phyloP scores from a whole-genome alignment of 2,797 vertebrate species.

The Coluber constrictor region DNA sequence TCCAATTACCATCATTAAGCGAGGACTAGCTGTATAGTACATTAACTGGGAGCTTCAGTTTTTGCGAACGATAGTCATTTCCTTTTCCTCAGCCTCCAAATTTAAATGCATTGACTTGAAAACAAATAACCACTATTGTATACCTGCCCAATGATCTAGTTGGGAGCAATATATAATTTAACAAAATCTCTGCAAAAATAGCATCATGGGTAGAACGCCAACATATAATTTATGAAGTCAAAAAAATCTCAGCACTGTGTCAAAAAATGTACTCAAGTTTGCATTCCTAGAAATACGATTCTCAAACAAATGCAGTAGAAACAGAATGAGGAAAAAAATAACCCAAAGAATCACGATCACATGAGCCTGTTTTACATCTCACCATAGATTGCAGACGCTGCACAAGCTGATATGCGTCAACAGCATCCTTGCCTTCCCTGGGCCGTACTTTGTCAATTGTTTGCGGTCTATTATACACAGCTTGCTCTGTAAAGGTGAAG shows the following conservation, averaged over 20 bases:
- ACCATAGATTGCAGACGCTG: slow-evolving; percentile 95
- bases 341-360: accelerated
- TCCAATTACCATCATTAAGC: neutral
- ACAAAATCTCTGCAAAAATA: neutral
- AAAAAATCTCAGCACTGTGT: neutral
- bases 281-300: neutral
- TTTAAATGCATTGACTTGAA: neutral
- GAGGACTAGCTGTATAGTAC: neutral
- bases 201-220: neutral
- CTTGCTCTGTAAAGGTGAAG: slow-evolving; percentile 80
- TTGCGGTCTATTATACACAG: slow-evolving; percentile 88
- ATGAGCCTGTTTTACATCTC: neutral
- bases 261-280: neutral
- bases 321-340: neutral
- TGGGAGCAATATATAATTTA: neutral
- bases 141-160: slow-evolving; percentile 5
- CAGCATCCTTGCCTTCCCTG: slow-evolving; percentile 82
- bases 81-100: slow-evolving; percentile 5
- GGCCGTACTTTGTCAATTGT: slow-evolving; percentile 81
- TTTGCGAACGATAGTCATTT: neutral
- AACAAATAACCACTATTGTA: neutral
- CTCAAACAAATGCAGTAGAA: too few relatives aligned
- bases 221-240: neutral
- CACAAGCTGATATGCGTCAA: slow-evolving; percentile 88
- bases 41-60: neutral